Evolutionary conservation across 2,113 vertebrate species (phyloP).

Genomic region (Hucho hucho): DNA sequence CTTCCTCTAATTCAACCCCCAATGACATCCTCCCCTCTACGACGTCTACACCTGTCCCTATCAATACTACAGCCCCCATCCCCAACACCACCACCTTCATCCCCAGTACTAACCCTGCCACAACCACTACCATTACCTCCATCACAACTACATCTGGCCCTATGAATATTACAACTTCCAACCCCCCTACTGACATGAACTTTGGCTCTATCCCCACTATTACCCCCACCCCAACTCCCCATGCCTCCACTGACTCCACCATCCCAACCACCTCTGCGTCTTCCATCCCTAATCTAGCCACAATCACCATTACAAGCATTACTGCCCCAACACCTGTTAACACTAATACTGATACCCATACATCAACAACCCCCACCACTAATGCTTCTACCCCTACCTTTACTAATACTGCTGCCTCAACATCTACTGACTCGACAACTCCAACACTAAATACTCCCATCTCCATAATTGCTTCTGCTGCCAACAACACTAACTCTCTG

Average conservation of each 20-base stretch:
- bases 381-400: neutral
- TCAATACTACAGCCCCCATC: neutral
- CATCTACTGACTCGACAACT: neutral
- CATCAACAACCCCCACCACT: neutral
- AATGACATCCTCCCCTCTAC: neutral
- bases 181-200: no score
- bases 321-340: neutral
- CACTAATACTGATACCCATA: neutral
- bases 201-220: neutral
- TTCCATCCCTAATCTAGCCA: slow-evolving; percentile 18
- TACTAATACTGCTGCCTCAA: neutral
- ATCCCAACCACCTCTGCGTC: slow-evolving; percentile 28
- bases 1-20: neutral
- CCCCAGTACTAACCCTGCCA: neutral
- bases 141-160: no score
- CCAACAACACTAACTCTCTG: no score
- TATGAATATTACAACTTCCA: no score
- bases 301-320: neutral
- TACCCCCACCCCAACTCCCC: neutral
- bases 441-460: neutral
- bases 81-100: neutral
- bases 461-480: neutral
- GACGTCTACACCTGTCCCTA: neutral
- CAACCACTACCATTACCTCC: neutral
- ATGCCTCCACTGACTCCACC: slow-evolving; percentile 38